These are phyloP conservation scores for Poeciliopsis presidionis DNA, from an alignment of 2,797 vertebrate genomes.

Conservation along the genomic window DNA sequence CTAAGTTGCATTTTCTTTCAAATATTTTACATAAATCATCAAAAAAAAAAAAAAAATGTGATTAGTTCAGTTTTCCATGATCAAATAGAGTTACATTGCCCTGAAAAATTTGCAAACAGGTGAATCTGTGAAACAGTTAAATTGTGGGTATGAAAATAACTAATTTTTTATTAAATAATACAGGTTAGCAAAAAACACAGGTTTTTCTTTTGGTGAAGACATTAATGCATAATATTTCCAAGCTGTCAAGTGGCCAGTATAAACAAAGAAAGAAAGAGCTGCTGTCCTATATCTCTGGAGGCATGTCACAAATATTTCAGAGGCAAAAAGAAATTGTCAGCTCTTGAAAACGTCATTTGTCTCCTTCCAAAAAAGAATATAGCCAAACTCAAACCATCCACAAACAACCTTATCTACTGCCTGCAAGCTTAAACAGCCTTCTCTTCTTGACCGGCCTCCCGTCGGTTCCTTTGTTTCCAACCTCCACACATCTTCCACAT, in stretches of 20 bases:
- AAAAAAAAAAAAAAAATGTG: too few species aligned
- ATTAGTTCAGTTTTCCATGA: not conserved
- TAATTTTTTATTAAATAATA: not conserved
- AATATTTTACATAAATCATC: too few species aligned
- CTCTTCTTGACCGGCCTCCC: slow-evolving; percentile 5
- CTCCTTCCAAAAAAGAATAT: not conserved
- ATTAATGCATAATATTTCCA: not conserved
- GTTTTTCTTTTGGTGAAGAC: too few species aligned
- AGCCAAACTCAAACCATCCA: not conserved
- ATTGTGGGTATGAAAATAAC: not conserved
- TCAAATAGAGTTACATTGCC: not conserved
- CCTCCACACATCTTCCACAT: slow-evolving; percentile 41
- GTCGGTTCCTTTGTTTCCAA: slow-evolving; percentile 37
- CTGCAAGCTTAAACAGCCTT: slow-evolving; percentile 10
- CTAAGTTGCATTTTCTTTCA: too few species aligned
- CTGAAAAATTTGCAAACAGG: not conserved
- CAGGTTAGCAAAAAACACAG: not conserved
- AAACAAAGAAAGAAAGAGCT: not conserved
- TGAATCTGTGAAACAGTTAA: not conserved
- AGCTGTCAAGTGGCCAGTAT: not conserved
- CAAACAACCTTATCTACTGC: slow-evolving; percentile 4
- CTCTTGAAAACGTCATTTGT: not conserved
- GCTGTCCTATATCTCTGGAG: not conserved
- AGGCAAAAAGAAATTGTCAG: not conserved
- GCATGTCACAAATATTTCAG: not conserved